Evolutionary conservation across 2,113 vertebrate species (phyloP).

Genomic region (Rissa tridactyla): DNA sequence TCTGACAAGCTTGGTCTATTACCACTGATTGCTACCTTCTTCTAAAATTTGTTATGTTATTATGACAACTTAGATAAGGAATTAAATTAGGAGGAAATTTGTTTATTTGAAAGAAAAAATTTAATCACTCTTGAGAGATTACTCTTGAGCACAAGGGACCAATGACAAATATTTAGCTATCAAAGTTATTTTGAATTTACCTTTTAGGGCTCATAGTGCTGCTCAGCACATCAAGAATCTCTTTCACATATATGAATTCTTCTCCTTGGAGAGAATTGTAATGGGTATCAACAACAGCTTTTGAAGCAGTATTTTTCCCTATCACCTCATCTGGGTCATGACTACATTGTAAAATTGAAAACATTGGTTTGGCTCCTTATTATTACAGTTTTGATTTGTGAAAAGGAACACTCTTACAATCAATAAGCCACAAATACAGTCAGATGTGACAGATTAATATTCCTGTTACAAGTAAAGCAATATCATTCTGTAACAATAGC

Average conservation of each 20-base stretch:
- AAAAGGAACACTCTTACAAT: neutral
- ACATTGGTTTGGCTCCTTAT: neutral
- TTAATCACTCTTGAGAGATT: neutral
- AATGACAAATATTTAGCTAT: neutral
- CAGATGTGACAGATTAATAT: neutral
- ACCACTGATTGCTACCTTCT: neutral
- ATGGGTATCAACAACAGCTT: neutral
- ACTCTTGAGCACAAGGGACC: neutral
- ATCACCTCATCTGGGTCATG: neutral
- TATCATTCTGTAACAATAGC: neutral
- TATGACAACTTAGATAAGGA: neutral
- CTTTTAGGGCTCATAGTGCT: neutral
- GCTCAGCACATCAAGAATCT: neutral
- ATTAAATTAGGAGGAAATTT: neutral
- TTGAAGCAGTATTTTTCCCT: neutral
- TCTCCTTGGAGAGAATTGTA: neutral
- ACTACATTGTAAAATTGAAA: neutral
- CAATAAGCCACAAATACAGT: neutral
- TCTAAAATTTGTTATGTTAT: neutral
- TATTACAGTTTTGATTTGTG: neutral
- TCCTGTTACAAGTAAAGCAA: neutral
- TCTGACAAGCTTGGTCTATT: neutral
- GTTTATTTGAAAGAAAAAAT: neutral
- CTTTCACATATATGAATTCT: neutral
- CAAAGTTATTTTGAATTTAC: neutral